A percentile compares a stretch with the other conserved stretches of the same genome.
phyloP scores from a whole-genome alignment of 1,140 invertebrate species.

The Drosophila oshimai region DNA sequence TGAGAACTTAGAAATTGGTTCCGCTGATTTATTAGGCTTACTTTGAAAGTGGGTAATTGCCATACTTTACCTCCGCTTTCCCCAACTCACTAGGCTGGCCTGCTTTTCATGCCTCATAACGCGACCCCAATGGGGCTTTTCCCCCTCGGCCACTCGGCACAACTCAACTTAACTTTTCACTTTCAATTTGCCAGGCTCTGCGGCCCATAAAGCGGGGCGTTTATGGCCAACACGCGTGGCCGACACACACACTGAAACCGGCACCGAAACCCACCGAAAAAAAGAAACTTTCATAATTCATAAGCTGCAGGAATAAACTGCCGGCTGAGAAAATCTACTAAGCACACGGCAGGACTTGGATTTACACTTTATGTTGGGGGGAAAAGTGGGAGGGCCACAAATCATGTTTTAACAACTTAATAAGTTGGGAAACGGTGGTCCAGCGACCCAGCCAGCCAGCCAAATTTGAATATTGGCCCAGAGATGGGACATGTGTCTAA shows the following conservation, averaged over 20 bases:
- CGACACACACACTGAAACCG: conserved; percentile 28
- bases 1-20: not conserved
- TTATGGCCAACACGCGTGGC: conserved; percentile 77
- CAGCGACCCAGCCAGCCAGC: conserved; percentile 16
- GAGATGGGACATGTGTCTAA: conserved; percentile 19
- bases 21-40: conserved; percentile 20
- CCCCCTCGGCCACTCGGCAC: conserved; percentile 3
- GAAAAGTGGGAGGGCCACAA: conserved; percentile 17
- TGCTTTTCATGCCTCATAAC: conserved; percentile 45
- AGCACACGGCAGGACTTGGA: conserved; percentile 56
- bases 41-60: conserved; percentile 43
- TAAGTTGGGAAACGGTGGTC: conserved; percentile 39
- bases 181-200: conserved; percentile 71
- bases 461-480: conserved; percentile 65
- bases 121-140: conserved; percentile 53
- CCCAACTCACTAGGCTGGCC: conserved; percentile 24
- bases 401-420: conserved; percentile 74
- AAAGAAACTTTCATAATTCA: conserved; percentile 71
- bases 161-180: conserved; percentile 70
- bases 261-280: conserved; percentile 12
- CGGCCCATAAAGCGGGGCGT: conserved; percentile 67
- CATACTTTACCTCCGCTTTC: conserved; percentile 23
- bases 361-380: conserved; percentile 31
- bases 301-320: conserved; percentile 46
- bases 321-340: conserved; percentile 37